Base-by-base conservation (phyloP, 2,888 invertebrate genomes). In the Macropis europaea region DNA sequence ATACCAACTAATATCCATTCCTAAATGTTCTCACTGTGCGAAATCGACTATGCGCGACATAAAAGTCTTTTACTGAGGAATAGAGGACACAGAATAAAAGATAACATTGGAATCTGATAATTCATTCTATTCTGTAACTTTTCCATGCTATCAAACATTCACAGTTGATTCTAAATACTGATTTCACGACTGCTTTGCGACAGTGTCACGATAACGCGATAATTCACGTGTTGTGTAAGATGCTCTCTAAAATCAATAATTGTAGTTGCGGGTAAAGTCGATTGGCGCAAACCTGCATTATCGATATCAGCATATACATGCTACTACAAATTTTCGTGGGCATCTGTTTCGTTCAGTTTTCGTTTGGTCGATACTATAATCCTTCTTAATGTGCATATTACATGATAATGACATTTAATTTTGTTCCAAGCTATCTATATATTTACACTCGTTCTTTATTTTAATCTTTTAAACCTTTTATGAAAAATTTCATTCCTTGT, bases 1-100 rank as follows among this genome's bases (percentile, higher is more conserved):
- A 61, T 53, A 70, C 68, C 76, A 84, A 54, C 68, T 77, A 82
- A 77, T 81, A 86, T 87, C 87, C 88, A 88, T 88, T 83, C 86
- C 86, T 86, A 82, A 77, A 76, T 61, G 50, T 53, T 69, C 63
- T 77, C 67, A 52, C 79, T 69, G 67, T 48, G 45, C 19, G 40
- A 38, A 57, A 57, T 66, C 28, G 47, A 71, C 50, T 72, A 63
- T 64, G 56, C 50, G 62, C 62, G 43, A 68, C 62, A 66, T 45
- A 52, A 59, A 53, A 50, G 26, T 61, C 45, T 34, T 68, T 64
- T 64, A 66, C 36, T 28, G 26, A 42, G 40, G 36, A 68, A 57
- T 40, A 11, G 59, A 43, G 15, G 40, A 32, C 53, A 68, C 60
- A 40, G 15, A 45, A 38, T 59, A 42, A 28, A 19, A 13, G 15